Percentiles rank a stretch among this genome's conserved stretches.
Evolutionary conservation across 2,113 vertebrate genomes (phyloP).

Genomic region (Odobenus rosmarus): DNA sequence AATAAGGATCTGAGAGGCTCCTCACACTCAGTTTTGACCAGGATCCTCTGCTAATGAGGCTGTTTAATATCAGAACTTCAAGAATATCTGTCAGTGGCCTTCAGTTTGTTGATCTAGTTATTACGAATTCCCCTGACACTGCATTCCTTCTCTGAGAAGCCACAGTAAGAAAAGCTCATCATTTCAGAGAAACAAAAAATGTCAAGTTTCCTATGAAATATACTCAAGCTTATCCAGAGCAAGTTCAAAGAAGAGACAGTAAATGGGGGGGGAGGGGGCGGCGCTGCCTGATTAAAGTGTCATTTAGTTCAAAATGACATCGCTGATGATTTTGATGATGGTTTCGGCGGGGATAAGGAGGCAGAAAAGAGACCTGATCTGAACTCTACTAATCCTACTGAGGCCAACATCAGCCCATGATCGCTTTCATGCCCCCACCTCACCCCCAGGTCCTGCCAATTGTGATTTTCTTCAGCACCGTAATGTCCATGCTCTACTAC

Average conservation of each 20-base stretch:
- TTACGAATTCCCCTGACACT: neutral
- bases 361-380: neutral
- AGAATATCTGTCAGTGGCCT: neutral
- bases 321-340: neutral
- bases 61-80: neutral
- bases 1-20: neutral
- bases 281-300: neutral
- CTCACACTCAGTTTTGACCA: neutral
- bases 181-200: neutral
- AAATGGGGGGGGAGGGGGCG: neutral
- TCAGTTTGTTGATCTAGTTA: conserved; percentile 5
- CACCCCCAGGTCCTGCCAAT: conserved; percentile 89
- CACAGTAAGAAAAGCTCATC: neutral
- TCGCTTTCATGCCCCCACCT: neutral
- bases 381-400: neutral
- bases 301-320: too few species aligned
- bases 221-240: neutral
- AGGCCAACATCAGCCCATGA: neutral
- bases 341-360: neutral
- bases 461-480: conserved; percentile 91
- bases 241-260: neutral
- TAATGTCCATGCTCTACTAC: conserved; percentile 91
- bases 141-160: conserved; percentile 6
- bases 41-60: neutral
- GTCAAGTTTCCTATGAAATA: neutral